These are phyloP conservation scores for Aphidius ervi DNA, from an alignment of 1,140 invertebrate genomes.

Conservation along the genomic window DNA sequence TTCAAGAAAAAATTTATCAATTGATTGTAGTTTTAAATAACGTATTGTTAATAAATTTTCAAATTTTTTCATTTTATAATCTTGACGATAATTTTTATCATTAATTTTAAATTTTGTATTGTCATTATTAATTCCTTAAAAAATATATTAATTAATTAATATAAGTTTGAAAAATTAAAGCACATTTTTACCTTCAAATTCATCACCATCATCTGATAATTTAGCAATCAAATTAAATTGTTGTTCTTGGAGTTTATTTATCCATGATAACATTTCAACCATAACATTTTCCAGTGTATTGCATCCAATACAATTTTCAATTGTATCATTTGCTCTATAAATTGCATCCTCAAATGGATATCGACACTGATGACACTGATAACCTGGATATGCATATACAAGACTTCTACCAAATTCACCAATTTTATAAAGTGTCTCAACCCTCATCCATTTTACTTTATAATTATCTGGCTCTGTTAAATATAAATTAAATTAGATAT, in stretches of 20 bases:
- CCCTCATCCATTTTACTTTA: constrained; percentile 31
- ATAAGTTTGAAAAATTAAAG: neutral
- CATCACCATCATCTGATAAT: constrained; percentile 33
- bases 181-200: constrained; percentile 31
- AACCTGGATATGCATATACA: constrained; percentile 35
- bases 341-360: constrained; percentile 33
- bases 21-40: constrained; percentile 27
- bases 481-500: neutral
- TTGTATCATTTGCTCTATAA: constrained; percentile 35
- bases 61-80: constrained; percentile 20
- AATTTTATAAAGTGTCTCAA: constrained; percentile 36
- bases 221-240: constrained; percentile 27
- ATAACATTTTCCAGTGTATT: constrained; percentile 32
- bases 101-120: constrained; percentile 36
- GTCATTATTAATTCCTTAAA: constrained; percentile 35
- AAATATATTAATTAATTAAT: constrained; percentile 1
- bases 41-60: constrained; percentile 23
- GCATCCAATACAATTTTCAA: constrained; percentile 41
- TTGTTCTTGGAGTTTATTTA: constrained; percentile 29
- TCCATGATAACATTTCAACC: constrained; percentile 34
- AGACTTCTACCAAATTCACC: constrained; percentile 40
- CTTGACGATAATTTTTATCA: constrained; percentile 24
- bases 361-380: constrained; percentile 7
- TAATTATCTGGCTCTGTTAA: constrained; percentile 30
- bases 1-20: constrained; percentile 35